phyloP scores from a whole-genome alignment of 1,140 invertebrate species.

The Sycophila sp. region DNA sequence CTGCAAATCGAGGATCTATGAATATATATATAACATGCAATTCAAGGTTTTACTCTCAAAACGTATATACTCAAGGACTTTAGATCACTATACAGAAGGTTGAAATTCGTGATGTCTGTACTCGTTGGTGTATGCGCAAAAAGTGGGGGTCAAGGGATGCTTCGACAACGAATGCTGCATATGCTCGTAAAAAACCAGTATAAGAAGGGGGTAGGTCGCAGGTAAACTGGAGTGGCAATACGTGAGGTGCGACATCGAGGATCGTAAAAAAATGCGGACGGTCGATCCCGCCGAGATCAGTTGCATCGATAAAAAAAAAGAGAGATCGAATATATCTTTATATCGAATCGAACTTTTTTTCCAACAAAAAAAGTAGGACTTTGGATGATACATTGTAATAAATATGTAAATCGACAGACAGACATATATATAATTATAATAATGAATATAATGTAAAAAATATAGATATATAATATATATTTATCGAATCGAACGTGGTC shows the following conservation, averaged over 20 bases:
- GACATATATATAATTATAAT: not conserved
- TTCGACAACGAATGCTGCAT: too few species aligned
- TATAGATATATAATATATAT: conserved; percentile 16
- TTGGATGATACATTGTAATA: not conserved
- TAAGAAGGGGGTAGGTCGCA: too few species aligned
- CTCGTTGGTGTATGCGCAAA: not conserved
- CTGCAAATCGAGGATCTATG: not conserved
- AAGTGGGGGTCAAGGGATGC: too few species aligned
- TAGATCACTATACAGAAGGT: too few species aligned
- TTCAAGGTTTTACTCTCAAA: not conserved
- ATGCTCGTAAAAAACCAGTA: too few species aligned
- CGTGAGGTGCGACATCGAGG: conserved; percentile 20
- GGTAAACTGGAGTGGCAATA: too few species aligned
- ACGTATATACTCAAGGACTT: too few species aligned
- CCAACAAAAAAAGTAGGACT: too few species aligned
- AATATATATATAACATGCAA: too few species aligned
- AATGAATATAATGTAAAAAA: not conserved
- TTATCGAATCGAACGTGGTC: conserved; percentile 51
- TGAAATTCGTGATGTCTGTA: too few species aligned
- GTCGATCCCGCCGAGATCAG: conserved; percentile 10
- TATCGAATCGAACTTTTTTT: not conserved
- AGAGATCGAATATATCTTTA: not conserved
- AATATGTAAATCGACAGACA: not conserved
- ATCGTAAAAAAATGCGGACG: conserved; percentile 27
- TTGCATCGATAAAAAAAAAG: not conserved